Conservation (phyloP, 2,113 vertebrate genomes). For the Fulmarus glacialis region DNA sequence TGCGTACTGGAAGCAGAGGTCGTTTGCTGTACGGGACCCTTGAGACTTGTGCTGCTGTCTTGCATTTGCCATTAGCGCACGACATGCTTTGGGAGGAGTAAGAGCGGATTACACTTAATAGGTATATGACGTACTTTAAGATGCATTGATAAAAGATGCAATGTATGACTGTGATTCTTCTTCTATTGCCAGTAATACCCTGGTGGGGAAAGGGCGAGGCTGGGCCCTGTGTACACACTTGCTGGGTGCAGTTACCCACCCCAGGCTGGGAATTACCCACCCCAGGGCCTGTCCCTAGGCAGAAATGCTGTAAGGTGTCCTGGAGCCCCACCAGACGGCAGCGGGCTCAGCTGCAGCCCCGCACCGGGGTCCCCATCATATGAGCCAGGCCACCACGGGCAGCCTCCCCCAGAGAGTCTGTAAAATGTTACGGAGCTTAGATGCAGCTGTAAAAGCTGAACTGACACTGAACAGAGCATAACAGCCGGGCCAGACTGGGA, state of each 20-base stretch:
- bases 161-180: background rate
- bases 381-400: rapidly evolving
- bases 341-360: background rate
- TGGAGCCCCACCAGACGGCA: background rate
- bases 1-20: background rate
- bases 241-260: background rate
- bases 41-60: background rate
- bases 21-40: rapidly evolving
- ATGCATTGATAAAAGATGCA: background rate
- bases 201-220: background rate
- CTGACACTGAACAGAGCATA: background rate
- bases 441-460: background rate
- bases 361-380: background rate
- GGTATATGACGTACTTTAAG: background rate
- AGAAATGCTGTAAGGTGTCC: background rate
- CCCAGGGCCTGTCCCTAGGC: background rate
- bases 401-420: background rate
- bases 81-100: background rate
- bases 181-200: background rate
- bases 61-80: background rate
- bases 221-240: rapidly evolving
- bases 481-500: background rate
- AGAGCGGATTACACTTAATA: background rate
- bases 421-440: background rate
- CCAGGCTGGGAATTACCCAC: background rate